These are phyloP conservation scores for Pleuronectes platessa DNA, from an alignment of 2,113 vertebrate species.

Conservation along the genomic window DNA sequence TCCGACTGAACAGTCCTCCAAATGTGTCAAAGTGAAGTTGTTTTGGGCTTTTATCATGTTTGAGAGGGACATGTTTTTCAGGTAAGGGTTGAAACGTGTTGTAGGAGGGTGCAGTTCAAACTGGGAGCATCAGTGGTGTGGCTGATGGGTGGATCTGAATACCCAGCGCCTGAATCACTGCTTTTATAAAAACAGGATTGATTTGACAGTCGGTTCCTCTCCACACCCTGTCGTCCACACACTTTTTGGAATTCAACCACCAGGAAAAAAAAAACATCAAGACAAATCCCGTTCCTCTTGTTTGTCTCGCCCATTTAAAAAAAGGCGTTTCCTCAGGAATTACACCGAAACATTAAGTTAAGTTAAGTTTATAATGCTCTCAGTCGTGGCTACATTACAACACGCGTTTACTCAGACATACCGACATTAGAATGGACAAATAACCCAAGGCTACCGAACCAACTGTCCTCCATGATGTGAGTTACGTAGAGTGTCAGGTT, in stretches of 20 bases:
- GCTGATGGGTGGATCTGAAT: constrained; percentile 55
- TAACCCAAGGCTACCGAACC: constrained; percentile 17
- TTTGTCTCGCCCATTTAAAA: not conserved
- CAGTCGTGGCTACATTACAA: not conserved
- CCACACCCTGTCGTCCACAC: constrained; percentile 5
- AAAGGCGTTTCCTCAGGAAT: constrained; percentile 2
- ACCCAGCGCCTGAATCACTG: constrained; percentile 34
- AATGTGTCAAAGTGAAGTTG: constrained; percentile 5
- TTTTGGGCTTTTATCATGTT: constrained; percentile 32
- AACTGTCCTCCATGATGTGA: no score
- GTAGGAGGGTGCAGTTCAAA: constrained; percentile 22
- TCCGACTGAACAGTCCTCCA: not conserved
- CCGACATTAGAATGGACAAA: constrained; percentile 55
- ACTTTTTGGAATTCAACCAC: constrained; percentile 38
- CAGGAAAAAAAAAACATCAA: not conserved
- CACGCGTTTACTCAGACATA: constrained; percentile 9
- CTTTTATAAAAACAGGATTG: constrained; percentile 20
- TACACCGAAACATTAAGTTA: not conserved
- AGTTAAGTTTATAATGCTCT: no score
- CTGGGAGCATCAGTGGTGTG: constrained; percentile 24
- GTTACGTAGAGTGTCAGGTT: no score
- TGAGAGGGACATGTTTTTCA: not conserved
- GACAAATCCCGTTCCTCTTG: not conserved
- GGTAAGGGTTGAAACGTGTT: constrained; percentile 29
- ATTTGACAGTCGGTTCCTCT: not conserved